Evolutionary conservation across 2,888 invertebrate genomes (phyloP).

Genomic region (Diploptera punctata): DNA sequence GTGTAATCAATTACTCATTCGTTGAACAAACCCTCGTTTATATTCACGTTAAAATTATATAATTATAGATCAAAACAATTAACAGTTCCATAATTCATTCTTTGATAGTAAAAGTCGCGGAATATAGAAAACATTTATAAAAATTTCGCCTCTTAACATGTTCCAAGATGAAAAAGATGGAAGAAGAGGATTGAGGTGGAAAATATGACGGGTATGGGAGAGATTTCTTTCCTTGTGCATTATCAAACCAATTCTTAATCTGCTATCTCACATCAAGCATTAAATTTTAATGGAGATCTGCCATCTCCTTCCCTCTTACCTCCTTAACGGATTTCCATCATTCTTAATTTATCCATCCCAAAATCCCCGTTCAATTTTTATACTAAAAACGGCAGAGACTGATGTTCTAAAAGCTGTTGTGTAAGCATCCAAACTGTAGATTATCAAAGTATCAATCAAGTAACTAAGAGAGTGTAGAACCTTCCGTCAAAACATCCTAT

Average conservation of each 20-base stretch:
- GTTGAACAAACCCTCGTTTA: too few relatives aligned
- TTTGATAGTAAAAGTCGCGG: too few relatives aligned
- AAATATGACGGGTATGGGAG: conserved; percentile 34
- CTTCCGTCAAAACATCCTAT: not conserved
- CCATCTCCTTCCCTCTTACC: conserved; percentile 31
- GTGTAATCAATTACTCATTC: too few relatives aligned
- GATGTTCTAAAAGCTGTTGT: not conserved
- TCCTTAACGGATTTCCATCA: conserved; percentile 18
- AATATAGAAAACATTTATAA: not conserved
- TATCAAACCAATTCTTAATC: conserved; percentile 46
- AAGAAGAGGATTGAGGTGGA: not conserved
- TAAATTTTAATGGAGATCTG: conserved; percentile 48
- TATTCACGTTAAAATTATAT: too few relatives aligned
- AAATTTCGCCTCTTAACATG: not conserved
- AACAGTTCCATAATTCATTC: too few relatives aligned
- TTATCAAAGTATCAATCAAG: conserved; percentile 21
- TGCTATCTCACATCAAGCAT: conserved; percentile 47
- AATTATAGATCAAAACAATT: too few relatives aligned
- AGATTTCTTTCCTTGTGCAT: conserved; percentile 14
- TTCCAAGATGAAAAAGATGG: not conserved
- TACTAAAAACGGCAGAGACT: not conserved
- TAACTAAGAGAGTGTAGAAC: not conserved
- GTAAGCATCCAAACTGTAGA: conserved; percentile 1
- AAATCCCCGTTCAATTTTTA: not conserved
- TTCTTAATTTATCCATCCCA: conserved; percentile 9